Percentiles rank a stretch among this genome's conserved stretches.
These are phyloP conservation scores for Sylvia borin DNA, from an alignment of 2,797 vertebrate species.

Conservation along the genomic window DNA sequence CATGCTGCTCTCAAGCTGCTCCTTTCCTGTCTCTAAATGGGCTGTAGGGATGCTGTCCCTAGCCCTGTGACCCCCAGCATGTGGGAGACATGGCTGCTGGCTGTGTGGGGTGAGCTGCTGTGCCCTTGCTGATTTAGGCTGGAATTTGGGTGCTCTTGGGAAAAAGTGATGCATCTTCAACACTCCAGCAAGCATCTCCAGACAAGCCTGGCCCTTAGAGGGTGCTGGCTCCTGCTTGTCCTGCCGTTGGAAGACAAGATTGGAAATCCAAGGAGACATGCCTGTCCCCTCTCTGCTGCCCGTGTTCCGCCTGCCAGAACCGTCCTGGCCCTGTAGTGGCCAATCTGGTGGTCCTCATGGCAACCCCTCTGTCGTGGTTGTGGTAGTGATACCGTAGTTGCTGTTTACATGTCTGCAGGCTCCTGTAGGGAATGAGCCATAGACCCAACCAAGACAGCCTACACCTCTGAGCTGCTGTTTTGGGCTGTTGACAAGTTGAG, in stretches of 20 bases:
- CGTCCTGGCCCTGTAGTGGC: neutral
- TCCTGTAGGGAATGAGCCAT: neutral
- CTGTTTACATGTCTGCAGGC: neutral
- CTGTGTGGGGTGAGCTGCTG: neutral
- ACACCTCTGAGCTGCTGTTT: neutral
- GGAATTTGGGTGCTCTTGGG: neutral
- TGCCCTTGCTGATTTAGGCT: neutral
- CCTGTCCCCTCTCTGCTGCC: neutral
- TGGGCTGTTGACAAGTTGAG: neutral
- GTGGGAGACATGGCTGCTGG: neutral
- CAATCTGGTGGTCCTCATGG: neutral
- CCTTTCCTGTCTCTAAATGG: neutral
- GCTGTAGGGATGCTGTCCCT: neutral
- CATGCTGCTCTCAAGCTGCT: neutral
- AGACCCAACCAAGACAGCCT: neutral
- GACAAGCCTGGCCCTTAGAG: neutral
- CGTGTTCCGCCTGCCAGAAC: neutral
- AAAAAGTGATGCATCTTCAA: neutral
- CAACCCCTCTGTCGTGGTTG: neutral
- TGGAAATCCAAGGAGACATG: neutral
- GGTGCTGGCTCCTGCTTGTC: neutral
- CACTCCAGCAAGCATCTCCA: neutral
- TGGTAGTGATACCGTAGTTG: neutral
- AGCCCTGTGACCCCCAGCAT: accelerated
- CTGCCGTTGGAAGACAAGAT: neutral